These are phyloP conservation scores for Aphrocallistes beatrix DNA, from an alignment of 37 sponge, comb jelly and placozoan species.

Conservation along the genomic window DNA sequence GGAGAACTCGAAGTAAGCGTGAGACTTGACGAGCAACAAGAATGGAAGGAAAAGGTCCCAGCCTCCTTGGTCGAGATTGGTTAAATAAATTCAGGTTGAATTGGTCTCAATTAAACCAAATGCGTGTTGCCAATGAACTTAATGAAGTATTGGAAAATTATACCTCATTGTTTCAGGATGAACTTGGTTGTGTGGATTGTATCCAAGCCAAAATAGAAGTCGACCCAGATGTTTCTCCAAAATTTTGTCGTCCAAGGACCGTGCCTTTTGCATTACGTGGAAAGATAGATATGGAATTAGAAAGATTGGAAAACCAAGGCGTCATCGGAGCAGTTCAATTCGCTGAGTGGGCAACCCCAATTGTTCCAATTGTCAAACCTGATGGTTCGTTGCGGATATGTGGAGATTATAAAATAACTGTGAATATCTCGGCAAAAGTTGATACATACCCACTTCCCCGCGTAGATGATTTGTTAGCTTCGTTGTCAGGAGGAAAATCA, in stretches of 20 bases:
- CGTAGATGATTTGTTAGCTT: conserved; percentile 23
- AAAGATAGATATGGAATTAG: conserved; percentile 27
- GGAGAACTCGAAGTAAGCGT: conserved; percentile 10
- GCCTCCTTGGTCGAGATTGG: conserved; percentile 21
- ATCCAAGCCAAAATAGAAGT: conserved; percentile 14
- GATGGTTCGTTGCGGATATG: conserved; percentile 29
- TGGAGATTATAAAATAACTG: conserved; percentile 36
- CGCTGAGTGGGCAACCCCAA: conserved; percentile 29
- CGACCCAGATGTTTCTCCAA: conserved; percentile 4
- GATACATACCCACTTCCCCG: conserved; percentile 26
- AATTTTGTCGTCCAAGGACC: conserved; percentile 22
- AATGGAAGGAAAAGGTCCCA: conserved; percentile 21
- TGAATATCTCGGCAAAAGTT: background rate
- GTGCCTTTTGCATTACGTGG: conserved; percentile 28
- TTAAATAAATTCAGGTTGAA: background rate
- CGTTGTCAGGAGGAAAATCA: conserved; percentile 6
- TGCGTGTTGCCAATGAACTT: background rate
- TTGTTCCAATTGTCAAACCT: conserved; percentile 26
- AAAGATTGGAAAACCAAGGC: conserved; percentile 16
- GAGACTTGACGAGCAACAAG: background rate
- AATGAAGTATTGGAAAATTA: conserved; percentile 12
- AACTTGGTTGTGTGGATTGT: too few species aligned
- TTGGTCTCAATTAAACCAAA: background rate
- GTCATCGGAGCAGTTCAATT: conserved; percentile 21
- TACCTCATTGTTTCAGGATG: conserved; percentile 6